Evolutionary conservation across 2,888 invertebrate genomes (phyloP), one percentile per base, ranked within the genome.

Genomic region (Sphaerophoria taeniata): DNA sequence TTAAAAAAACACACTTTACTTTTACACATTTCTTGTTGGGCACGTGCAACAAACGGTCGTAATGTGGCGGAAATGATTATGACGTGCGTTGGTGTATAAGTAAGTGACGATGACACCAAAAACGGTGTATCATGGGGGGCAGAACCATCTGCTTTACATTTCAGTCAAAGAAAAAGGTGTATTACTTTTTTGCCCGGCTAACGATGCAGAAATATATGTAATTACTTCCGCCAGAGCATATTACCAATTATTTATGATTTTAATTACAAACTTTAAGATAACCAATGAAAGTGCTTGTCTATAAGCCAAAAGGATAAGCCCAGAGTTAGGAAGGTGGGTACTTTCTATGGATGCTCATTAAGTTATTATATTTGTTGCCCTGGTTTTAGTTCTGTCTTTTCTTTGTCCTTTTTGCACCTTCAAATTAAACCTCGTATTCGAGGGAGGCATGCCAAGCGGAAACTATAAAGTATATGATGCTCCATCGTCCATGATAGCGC

Each of bases 211-310:
- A 67, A 78, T 67, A 78, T 78, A 76, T 76, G 65, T 81, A 76
- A 81, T 81, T 76, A 71, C 33, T 81, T 76, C 71, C 70, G 43
- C 45, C 58, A 75, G 65, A 56, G 65, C 75, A 58, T 70, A 75
- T 81, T 81, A 76, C 58, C 65, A 75, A 75, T 81, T 81, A 81
- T 81, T 81, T 81, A 81, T 65, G 81, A 75, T 75, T 81, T 81
- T 81, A 81, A 81, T 81, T 81, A 81, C 81, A 71, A 45, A 80
- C 36, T 53, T 67, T 67, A 51, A 34, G 36, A 67, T 51, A 39
- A 67, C 16, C 11, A 14, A 47, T 16, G 6, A 24, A 39, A 6
- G 33, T n/a, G n/a, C n/a, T n/a, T n/a, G n/a, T n/a, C n/a, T n/a
- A n/a, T n/a, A n/a, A n/a, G n/a, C n/a, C n/a, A n/a, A n/a, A n/a